These are phyloP conservation scores for Sicus ferrugineus DNA, from an alignment of 2,888 invertebrate species.

Conservation along the genomic window DNA sequence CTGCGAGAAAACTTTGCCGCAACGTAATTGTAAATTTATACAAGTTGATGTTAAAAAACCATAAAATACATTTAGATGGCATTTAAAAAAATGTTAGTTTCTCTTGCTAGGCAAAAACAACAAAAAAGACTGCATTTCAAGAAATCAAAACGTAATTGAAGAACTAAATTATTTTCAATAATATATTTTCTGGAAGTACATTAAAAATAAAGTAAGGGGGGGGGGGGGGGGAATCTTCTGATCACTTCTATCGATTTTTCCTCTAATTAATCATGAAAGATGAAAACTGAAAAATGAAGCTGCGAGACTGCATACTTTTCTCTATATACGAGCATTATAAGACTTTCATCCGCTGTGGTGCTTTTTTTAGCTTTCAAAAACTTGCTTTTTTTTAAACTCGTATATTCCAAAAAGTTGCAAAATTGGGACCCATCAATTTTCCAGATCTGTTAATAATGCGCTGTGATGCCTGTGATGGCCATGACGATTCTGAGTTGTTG, in stretches of 20 bases:
- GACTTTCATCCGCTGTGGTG: not conserved
- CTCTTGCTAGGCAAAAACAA: not conserved
- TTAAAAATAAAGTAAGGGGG: too few species aligned
- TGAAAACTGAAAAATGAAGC: not conserved
- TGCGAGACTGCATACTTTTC: too few species aligned
- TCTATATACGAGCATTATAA: too few species aligned
- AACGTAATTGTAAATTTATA: conserved; percentile 5
- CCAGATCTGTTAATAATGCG: not conserved
- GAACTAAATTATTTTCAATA: too few species aligned
- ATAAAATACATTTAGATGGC: conserved; percentile 1
- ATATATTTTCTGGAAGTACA: too few species aligned
- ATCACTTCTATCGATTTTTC: not conserved
- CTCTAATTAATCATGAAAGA: too few species aligned
- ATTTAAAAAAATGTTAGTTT: not conserved
- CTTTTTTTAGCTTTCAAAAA: conserved; percentile 5
- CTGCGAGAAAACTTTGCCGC: too few species aligned
- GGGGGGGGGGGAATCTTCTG: too few species aligned
- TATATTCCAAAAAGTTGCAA: not conserved
- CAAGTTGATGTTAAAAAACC: not conserved
- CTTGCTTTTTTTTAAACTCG: not conserved
- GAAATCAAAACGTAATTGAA: too few species aligned
- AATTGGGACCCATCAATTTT: not conserved
- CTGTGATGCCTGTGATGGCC: too few species aligned
- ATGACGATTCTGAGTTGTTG: not conserved
- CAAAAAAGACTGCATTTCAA: too few species aligned